A percentile compares a stretch with the other conserved stretches of the same genome.
Conservation (phyloP, 64 coral and sea anemone genomes). For the Porites lutea region DNA sequence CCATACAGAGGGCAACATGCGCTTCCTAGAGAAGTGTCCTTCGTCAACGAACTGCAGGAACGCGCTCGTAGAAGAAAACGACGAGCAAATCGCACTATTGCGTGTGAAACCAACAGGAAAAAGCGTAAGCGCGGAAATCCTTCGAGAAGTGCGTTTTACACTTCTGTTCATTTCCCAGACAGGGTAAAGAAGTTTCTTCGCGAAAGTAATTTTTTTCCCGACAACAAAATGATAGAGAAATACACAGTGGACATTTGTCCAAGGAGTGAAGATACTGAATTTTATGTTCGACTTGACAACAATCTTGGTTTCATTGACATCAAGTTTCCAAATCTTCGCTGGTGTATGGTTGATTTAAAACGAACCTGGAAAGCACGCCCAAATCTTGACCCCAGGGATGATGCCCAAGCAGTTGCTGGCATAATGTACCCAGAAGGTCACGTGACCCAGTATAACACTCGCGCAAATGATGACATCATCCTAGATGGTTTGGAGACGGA, state of each 20-base stretch:
- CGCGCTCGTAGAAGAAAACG: neutral
- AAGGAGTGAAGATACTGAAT: slow-evolving; percentile 22
- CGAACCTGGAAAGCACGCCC: slow-evolving; percentile 51
- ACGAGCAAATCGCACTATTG: neutral
- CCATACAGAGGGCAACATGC: accelerated
- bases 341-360: slow-evolving; percentile 86
- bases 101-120: slow-evolving; percentile 26
- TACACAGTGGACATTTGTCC: slow-evolving; percentile 27
- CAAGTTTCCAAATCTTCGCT: slow-evolving; percentile 80
- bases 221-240: neutral
- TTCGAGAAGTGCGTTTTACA: slow-evolving; percentile 85
- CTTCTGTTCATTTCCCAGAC: slow-evolving; percentile 63
- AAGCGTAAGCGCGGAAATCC: slow-evolving; percentile 73
- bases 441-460: neutral
- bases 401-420: neutral
- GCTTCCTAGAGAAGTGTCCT: neutral
- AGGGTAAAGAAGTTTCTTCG: slow-evolving; percentile 55
- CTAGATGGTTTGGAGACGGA: slow-evolving; percentile 53
- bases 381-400: neutral
- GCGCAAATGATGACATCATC: neutral
- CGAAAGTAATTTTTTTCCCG: neutral
- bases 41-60: neutral
- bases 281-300: slow-evolving; percentile 75
- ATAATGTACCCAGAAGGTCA: too few species aligned
- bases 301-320: slow-evolving; percentile 67